These are phyloP conservation scores for Tinamus major DNA, from an alignment of 2,797 vertebrate genomes.

Conservation along the genomic window DNA sequence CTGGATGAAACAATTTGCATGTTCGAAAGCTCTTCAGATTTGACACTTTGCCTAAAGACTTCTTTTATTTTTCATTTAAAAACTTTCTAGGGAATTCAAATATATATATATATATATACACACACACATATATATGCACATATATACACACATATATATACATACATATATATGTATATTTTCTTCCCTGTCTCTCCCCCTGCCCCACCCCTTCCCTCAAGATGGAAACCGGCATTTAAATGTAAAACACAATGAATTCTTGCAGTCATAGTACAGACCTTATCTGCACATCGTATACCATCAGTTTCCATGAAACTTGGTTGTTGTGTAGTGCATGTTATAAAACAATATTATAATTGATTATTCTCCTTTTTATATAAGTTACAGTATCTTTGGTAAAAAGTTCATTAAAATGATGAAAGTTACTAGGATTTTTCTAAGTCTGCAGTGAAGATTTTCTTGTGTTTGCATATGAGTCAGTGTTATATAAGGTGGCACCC, in stretches of 20 bases:
- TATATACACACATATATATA: too few relatives aligned
- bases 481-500: neutral
- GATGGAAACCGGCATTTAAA: neutral
- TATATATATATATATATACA: too few relatives aligned
- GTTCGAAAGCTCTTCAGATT: neutral
- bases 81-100: neutral
- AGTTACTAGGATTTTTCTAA: neutral
- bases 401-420: fast-evolving
- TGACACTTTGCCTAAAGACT: neutral
- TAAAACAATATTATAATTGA: neutral
- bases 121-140: too few relatives aligned
- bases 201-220: neutral
- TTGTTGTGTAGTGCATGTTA: neutral
- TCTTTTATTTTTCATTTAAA: neutral
- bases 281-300: conserved; percentile 28
- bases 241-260: neutral
- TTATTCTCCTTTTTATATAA: neutral
- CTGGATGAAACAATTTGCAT: neutral
- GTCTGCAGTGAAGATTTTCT: neutral
- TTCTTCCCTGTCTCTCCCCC: neutral
- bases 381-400: neutral
- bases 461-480: neutral
- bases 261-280: conserved; percentile 15
- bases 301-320: conserved; percentile 7
- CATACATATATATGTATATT: too few relatives aligned